phyloP scores from a whole-genome alignment of 1,140 invertebrate species.

The Aphidius gifuensis region DNA sequence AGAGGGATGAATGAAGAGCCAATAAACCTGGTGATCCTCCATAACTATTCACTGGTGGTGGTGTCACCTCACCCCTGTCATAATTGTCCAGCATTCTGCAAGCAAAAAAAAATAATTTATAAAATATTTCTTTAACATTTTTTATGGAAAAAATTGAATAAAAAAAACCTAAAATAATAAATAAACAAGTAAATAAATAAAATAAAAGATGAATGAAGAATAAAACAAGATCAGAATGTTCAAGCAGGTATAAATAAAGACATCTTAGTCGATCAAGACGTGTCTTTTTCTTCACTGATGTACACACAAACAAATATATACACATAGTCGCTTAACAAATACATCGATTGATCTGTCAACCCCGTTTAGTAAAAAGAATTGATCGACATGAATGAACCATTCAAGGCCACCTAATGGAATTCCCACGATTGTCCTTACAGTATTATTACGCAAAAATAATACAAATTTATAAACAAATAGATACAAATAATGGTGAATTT shows the following conservation, averaged over 20 bases:
- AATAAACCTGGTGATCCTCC: constrained; percentile 49
- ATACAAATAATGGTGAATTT: constrained; percentile 7
- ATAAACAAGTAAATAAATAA: not conserved
- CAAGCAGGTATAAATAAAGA: not conserved
- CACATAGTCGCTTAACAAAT: not conserved
- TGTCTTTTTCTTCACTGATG: not conserved
- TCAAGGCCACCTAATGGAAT: constrained; percentile 53
- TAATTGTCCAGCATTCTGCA: constrained; percentile 54
- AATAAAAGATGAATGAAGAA: no score
- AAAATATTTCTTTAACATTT: constrained; percentile 1
- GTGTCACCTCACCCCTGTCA: constrained; percentile 53
- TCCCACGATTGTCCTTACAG: constrained; percentile 53
- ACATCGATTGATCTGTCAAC: constrained; percentile 53
- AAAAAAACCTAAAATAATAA: not conserved
- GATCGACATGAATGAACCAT: constrained; percentile 56
- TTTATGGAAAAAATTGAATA: not conserved
- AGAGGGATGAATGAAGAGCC: constrained; percentile 51
- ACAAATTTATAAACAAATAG: constrained; percentile 10
- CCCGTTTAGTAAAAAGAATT: constrained; percentile 47
- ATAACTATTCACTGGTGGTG: constrained; percentile 49
- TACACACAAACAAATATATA: not conserved
- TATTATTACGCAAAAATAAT: constrained; percentile 20
- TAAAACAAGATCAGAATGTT: not conserved
- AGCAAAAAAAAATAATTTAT: not conserved
- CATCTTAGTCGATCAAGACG: not conserved